These are phyloP conservation scores for Rhincodon typus DNA, from an alignment of 2,797 vertebrate genomes.

Conservation along the genomic window DNA sequence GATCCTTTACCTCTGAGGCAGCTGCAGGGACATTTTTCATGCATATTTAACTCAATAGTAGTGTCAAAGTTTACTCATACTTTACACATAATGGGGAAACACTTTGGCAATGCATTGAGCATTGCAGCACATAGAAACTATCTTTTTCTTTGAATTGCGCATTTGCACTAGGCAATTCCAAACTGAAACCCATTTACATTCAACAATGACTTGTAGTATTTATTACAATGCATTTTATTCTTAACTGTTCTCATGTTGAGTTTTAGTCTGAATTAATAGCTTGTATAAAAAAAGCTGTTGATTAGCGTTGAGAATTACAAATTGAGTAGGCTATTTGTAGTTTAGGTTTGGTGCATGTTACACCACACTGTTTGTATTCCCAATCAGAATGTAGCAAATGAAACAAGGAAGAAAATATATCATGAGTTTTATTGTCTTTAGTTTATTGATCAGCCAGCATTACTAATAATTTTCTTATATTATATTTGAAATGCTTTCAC, in stretches of 20 bases:
- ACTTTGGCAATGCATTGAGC: neutral
- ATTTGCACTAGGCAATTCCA: neutral
- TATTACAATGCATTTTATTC: neutral
- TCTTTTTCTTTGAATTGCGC: neutral
- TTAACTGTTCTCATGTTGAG: neutral
- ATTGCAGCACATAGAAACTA: neutral
- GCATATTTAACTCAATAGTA: neutral
- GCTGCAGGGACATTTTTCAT: neutral
- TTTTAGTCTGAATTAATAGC: constrained; percentile 1
- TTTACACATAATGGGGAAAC: neutral
- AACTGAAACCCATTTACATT: neutral
- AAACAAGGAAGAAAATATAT: neutral
- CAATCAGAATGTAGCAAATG: neutral
- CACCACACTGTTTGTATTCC: neutral
- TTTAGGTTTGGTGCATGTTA: neutral
- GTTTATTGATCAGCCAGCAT: neutral
- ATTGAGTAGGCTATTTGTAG: neutral
- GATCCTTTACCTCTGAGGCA: neutral
- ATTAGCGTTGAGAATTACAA: neutral
- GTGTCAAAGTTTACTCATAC: neutral
- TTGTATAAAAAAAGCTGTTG: neutral
- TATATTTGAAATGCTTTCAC: neutral
- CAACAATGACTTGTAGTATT: neutral
- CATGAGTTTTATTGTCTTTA: neutral
- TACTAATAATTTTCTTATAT: constrained; percentile 3